Evolutionary conservation across 2,888 invertebrate genomes (phyloP).

Genomic region (Philhelius pedissequus): DNA sequence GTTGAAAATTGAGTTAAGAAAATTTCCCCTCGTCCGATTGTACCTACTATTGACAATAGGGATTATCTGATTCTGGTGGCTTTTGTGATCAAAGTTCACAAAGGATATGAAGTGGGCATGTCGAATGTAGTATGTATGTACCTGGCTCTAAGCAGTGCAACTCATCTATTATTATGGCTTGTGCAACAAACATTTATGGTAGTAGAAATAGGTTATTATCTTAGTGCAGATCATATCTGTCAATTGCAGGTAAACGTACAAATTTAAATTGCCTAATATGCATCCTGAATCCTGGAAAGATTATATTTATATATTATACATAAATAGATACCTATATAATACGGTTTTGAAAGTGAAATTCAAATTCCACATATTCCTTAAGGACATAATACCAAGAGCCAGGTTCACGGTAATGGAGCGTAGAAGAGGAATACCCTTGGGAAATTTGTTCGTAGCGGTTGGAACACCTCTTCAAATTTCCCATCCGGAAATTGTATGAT

Average conservation of each 20-base stretch:
- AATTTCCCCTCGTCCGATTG: conserved; percentile 36
- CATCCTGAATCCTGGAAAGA: not conserved
- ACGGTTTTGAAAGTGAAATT: conserved; percentile 29
- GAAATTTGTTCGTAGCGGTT: conserved; percentile 54
- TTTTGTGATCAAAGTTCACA: conserved; percentile 27
- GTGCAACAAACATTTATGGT: conserved; percentile 38
- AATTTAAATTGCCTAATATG: not conserved
- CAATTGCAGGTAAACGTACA: conserved; percentile 3
- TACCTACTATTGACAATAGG: conserved; percentile 59
- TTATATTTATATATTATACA: no score
- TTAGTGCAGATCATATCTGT: not conserved
- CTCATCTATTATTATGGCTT: conserved; percentile 9
- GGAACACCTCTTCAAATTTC: conserved; percentile 32
- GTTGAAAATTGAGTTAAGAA: conserved; percentile 65
- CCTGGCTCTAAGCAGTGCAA: conserved; percentile 10
- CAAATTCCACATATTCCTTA: not conserved
- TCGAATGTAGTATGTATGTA: not conserved
- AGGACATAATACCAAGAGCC: not conserved
- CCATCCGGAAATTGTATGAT: conserved; percentile 31
- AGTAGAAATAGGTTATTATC: not conserved
- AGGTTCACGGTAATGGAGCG: not conserved
- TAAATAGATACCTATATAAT: no score
- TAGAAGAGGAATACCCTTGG: conserved; percentile 22
- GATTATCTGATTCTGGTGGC: conserved; percentile 61
- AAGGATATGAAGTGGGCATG: conserved; percentile 23